Conservation (phyloP, 2,113 vertebrate species). For the Lycocorax pyrrhopterus region DNA sequence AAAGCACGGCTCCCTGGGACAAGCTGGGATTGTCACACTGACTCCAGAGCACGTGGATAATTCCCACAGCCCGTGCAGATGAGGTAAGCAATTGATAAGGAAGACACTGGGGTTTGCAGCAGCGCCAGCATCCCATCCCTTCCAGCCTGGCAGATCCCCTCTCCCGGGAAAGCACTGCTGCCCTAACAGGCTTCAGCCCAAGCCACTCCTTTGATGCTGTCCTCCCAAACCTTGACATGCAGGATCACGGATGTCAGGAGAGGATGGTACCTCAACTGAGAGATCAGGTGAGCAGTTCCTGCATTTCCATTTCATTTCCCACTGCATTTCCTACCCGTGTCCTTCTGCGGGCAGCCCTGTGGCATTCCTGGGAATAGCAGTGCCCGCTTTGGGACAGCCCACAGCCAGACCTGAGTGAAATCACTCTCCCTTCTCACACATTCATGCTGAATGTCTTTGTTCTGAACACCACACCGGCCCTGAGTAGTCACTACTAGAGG, state of each 20-base stretch:
- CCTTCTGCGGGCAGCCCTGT: background rate
- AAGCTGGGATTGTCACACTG: background rate
- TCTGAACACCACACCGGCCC: background rate
- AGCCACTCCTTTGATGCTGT: background rate
- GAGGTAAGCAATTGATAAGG: rapidly evolving
- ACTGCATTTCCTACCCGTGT: background rate
- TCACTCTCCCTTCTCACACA: background rate
- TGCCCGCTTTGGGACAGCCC: background rate
- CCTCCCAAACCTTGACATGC: background rate
- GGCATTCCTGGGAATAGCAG: background rate
- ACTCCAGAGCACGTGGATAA: rapidly evolving
- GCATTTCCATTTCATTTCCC: background rate
- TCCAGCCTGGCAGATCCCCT: background rate
- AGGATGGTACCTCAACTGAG: background rate
- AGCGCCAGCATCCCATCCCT: background rate
- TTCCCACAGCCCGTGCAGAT: rapidly evolving
- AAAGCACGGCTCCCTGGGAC: background rate
- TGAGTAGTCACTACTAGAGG: background rate
- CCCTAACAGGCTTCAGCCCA: background rate
- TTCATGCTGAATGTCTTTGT: background rate
- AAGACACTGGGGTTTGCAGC: background rate
- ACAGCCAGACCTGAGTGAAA: background rate
- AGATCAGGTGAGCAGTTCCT: background rate
- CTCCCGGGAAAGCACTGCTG: background rate
- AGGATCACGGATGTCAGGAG: background rate